phyloP scores from a whole-genome alignment of 2,888 invertebrate genomes.

The Cephus spinipes region DNA sequence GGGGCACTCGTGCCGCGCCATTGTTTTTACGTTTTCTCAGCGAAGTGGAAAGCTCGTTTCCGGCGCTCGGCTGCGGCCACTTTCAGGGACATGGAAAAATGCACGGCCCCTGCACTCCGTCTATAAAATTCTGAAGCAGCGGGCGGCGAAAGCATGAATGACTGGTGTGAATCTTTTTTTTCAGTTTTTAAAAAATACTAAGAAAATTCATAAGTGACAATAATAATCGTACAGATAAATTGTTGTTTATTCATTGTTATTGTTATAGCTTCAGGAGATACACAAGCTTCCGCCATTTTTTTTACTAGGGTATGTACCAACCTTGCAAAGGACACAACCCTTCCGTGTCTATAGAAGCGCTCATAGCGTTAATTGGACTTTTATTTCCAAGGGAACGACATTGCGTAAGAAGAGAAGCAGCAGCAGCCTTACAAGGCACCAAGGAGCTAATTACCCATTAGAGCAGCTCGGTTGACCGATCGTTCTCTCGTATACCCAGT shows the following conservation, averaged over 20 bases:
- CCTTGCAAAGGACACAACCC: constrained; percentile 12
- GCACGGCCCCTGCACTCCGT: background rate
- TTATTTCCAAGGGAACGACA: constrained; percentile 13
- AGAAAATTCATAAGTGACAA: background rate
- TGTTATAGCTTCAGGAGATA: background rate
- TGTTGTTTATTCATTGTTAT: background rate
- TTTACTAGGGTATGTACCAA: background rate
- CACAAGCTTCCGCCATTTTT: background rate
- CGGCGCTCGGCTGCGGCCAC: constrained; percentile 8
- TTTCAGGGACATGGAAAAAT: background rate
- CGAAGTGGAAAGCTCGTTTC: constrained; percentile 32
- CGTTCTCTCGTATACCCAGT: constrained; percentile 11
- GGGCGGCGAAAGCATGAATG: background rate
- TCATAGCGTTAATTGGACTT: constrained; percentile 30
- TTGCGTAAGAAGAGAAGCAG: constrained; percentile 34
- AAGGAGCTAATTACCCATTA: constrained; percentile 39
- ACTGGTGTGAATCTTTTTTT: background rate
- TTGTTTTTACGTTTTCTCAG: constrained; percentile 13
- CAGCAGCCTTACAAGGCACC: constrained; percentile 38
- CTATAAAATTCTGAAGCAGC: background rate
- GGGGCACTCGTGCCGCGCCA: constrained; percentile 7
- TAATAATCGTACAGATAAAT: background rate
- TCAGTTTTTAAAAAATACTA: background rate
- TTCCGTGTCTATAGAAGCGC: constrained; percentile 13
- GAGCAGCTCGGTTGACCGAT: constrained; percentile 31